A percentile compares a stretch with the other conserved stretches of the same genome.
Conservation (phyloP, 2,113 vertebrate species). For the Genyomyrus donnyi region DNA sequence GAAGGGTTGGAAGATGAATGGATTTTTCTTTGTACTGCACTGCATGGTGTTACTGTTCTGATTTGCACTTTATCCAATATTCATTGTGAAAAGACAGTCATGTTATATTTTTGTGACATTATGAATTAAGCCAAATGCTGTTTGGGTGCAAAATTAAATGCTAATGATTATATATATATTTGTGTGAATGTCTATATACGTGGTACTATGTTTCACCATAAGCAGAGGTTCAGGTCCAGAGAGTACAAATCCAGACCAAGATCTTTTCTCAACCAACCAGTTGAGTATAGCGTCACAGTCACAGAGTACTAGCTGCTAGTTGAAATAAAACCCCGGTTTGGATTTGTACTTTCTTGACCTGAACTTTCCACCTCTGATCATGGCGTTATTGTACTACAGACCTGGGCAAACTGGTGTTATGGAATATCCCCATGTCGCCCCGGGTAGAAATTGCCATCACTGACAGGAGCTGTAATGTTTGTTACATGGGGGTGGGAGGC, state of each 20-base stretch:
- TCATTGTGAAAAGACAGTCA: constrained; percentile 51
- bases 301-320: too few relatives aligned
- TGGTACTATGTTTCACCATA: background rate
- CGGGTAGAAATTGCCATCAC: background rate
- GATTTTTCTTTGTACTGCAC: constrained; percentile 50
- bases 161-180: background rate
- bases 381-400: background rate
- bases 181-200: background rate
- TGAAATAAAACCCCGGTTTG: too few relatives aligned
- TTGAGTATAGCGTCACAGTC: too few relatives aligned
- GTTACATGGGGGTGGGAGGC: background rate
- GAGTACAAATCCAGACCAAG: too few relatives aligned
- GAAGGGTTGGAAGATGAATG: constrained; percentile 15
- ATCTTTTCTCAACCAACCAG: too few relatives aligned
- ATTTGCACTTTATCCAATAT: constrained; percentile 70
- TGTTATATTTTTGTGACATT: constrained; percentile 3
- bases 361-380: too few relatives aligned
- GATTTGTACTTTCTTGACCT: too few relatives aligned
- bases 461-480: background rate
- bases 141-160: background rate
- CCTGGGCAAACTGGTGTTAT: background rate
- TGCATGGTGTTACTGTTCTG: constrained; percentile 65
- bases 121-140: background rate
- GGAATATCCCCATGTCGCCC: background rate
- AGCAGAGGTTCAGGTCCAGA: background rate